Conservation (phyloP, 2,113 vertebrate species). For the Pseudopodoces humilis region DNA sequence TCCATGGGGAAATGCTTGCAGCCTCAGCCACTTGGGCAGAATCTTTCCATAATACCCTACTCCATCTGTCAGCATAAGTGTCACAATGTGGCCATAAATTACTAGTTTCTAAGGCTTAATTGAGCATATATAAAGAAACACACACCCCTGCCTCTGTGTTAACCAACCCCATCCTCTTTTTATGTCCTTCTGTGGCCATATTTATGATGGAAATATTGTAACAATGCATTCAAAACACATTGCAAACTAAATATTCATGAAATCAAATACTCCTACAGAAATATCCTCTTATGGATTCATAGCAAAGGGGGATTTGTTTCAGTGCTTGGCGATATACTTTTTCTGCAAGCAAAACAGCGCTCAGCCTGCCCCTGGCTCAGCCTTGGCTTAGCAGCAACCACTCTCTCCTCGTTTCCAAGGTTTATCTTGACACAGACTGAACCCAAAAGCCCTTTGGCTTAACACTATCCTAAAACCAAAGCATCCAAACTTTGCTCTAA, state of each 20-base stretch:
- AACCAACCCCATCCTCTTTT: neutral
- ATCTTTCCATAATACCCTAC: neutral
- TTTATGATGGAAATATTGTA: neutral
- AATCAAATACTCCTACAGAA: neutral
- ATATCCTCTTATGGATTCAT: neutral
- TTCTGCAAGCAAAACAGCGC: neutral
- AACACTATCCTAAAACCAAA: neutral
- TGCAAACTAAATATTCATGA: slow-evolving; percentile 20
- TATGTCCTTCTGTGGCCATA: neutral
- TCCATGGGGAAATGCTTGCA: neutral
- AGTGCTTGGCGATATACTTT: neutral
- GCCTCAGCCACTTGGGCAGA: neutral
- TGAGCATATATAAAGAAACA: neutral
- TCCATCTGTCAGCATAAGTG: neutral
- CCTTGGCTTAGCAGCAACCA: neutral
- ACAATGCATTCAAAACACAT: neutral
- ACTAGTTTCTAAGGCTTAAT: neutral
- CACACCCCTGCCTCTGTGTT: neutral
- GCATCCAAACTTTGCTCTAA: neutral
- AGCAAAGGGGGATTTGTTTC: neutral
- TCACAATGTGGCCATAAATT: neutral
- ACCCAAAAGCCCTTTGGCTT: neutral
- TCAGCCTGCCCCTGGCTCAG: neutral
- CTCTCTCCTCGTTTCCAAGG: neutral
- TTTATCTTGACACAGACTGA: neutral